Evolutionary conservation across 2,797 vertebrate genomes (phyloP).

Genomic region (Lepilemur ruficaudatus): DNA sequence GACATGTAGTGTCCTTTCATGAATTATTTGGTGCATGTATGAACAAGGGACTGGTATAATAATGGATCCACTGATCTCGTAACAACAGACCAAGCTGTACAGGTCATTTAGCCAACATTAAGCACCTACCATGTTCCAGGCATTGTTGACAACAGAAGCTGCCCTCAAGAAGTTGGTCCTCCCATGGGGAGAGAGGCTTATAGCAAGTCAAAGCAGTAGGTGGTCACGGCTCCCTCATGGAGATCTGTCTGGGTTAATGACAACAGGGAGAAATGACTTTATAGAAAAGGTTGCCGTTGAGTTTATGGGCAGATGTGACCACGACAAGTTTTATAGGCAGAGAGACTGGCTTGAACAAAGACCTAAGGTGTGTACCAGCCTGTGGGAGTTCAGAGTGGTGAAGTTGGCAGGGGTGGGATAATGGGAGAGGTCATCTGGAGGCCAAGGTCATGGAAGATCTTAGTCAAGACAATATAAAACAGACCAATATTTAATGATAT

Average conservation of each 20-base stretch:
- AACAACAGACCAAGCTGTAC: background rate
- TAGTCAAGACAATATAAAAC: background rate
- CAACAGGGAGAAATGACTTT: background rate
- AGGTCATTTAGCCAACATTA: background rate
- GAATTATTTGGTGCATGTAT: too few species aligned
- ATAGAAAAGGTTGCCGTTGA: background rate
- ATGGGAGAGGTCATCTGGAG: background rate
- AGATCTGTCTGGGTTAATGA: background rate
- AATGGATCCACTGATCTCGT: background rate
- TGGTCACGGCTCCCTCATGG: background rate
- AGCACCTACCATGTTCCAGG: background rate
- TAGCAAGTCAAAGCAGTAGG: background rate
- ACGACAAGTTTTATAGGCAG: background rate
- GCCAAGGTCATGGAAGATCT: background rate
- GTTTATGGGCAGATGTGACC: background rate
- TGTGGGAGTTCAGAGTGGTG: background rate
- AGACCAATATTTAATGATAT: background rate
- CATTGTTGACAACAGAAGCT: background rate
- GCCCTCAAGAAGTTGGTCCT: background rate
- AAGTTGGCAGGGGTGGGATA: background rate
- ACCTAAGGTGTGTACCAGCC: background rate
- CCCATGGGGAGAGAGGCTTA: background rate
- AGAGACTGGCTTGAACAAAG: background rate
- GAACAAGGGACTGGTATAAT: background rate
- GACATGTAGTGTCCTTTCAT: background rate